Evolutionary conservation across 2,113 vertebrate genomes (phyloP).

Genomic region (Romanogobio albipinnatus): DNA sequence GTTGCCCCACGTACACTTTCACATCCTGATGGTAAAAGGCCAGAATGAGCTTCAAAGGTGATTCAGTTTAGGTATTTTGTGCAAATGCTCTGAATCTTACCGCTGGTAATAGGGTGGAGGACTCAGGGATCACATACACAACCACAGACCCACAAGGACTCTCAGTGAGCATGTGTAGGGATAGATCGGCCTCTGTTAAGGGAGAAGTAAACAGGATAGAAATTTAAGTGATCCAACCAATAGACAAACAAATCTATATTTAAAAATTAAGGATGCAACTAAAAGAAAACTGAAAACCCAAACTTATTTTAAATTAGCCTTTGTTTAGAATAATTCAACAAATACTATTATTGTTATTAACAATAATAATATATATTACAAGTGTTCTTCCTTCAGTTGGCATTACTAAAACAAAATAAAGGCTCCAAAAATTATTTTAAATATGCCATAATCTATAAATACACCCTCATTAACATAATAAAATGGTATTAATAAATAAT

Average conservation of each 20-base stretch:
- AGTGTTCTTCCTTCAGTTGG: background rate
- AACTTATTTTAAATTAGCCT: background rate
- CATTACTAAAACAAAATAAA: background rate
- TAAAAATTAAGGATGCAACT: no score
- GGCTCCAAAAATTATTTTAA: no score
- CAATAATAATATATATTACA: background rate
- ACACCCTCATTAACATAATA: background rate
- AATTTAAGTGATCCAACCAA: background rate
- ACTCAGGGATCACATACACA: slow-evolving; percentile 83
- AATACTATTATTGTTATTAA: background rate
- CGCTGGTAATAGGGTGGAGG: slow-evolving; percentile 82
- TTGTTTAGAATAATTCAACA: background rate
- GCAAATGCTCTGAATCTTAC: slow-evolving; percentile 66
- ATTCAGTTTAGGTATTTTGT: no score
- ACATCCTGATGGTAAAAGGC: slow-evolving; percentile 68
- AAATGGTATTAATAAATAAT: background rate
- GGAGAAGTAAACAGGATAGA: background rate
- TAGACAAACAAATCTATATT: background rate
- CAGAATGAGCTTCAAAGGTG: background rate
- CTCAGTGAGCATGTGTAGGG: slow-evolving; percentile 76
- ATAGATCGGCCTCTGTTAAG: slow-evolving; percentile 80
- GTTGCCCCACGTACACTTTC: slow-evolving; percentile 82
- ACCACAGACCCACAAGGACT: slow-evolving; percentile 81
- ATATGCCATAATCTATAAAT: background rate
- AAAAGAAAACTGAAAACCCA: no score